These are phyloP conservation scores for Panzeria rudis DNA, from an alignment of 2,888 invertebrate genomes.

Conservation along the genomic window DNA sequence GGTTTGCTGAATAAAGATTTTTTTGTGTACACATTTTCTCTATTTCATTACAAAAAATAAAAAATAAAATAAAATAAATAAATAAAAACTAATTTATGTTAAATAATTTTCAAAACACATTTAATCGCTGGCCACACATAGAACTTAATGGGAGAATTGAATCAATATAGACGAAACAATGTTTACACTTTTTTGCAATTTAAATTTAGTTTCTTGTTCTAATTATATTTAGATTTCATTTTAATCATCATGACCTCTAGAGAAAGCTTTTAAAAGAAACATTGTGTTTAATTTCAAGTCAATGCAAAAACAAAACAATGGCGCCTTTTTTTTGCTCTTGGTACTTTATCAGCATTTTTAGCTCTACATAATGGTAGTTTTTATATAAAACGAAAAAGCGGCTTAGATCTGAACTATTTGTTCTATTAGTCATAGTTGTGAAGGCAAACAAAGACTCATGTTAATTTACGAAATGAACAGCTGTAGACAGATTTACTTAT, in stretches of 20 bases:
- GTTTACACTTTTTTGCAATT: background rate
- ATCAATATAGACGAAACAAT: background rate
- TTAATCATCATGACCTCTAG: constrained; percentile 27
- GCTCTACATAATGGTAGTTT: background rate
- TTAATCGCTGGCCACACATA: background rate
- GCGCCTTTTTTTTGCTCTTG: background rate
- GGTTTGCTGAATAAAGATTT: too few species aligned
- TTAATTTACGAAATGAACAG: background rate
- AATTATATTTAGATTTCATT: constrained; percentile 20
- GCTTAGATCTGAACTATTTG: constrained; percentile 12
- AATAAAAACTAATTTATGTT: too few species aligned
- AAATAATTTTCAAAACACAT: too few species aligned
- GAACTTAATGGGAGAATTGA: background rate
- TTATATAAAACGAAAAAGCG: background rate
- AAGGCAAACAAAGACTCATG: background rate
- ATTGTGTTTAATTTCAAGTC: constrained; percentile 3
- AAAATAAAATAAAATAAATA: too few species aligned
- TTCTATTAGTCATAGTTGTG: constrained; percentile 11
- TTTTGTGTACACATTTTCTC: too few species aligned
- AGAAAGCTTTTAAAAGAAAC: constrained; percentile 18
- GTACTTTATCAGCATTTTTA: constrained; percentile 15
- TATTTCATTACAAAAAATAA: too few species aligned
- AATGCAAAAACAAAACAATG: constrained; percentile 4
- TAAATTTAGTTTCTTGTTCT: background rate
- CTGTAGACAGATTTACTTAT: too few species aligned